phyloP scores from a whole-genome alignment of 30 jellyfish, hydroid and myxozoan genomes.

The Turritopsis dohrnii region DNA sequence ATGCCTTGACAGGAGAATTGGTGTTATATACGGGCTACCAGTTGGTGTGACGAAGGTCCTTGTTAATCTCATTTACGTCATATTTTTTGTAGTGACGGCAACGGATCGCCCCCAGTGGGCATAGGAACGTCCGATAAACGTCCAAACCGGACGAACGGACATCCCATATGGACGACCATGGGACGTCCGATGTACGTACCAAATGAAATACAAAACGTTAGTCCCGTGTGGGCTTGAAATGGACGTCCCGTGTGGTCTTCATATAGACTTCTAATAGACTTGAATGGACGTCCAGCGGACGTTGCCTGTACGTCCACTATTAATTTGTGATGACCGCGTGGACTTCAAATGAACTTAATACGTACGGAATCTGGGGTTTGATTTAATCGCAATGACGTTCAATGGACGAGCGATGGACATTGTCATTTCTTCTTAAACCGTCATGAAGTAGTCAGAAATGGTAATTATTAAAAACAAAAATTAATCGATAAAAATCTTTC shows the following conservation, averaged over 20 bases:
- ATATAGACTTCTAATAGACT: neutral
- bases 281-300: neutral
- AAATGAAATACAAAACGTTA: neutral
- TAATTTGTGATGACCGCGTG: neutral
- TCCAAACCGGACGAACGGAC: neutral
- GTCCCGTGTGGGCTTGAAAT: neutral
- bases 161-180: neutral
- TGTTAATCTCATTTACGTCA: too few relatives aligned
- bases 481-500: neutral
- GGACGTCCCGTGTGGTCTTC: neutral
- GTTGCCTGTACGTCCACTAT: neutral
- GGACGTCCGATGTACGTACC: neutral
- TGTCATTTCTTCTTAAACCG: neutral
- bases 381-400: neutral
- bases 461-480: neutral
- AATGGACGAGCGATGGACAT: neutral
- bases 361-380: neutral
- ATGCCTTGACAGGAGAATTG: too few relatives aligned
- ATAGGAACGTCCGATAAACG: neutral
- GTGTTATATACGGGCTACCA: too few relatives aligned
- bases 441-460: neutral
- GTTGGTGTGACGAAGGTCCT: too few relatives aligned
- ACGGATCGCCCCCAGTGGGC: neutral
- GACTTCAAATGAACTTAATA: neutral
- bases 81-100: too few relatives aligned